Evolutionary conservation across 2,888 invertebrate species (phyloP).

Genomic region (Uloborus plumipes): DNA sequence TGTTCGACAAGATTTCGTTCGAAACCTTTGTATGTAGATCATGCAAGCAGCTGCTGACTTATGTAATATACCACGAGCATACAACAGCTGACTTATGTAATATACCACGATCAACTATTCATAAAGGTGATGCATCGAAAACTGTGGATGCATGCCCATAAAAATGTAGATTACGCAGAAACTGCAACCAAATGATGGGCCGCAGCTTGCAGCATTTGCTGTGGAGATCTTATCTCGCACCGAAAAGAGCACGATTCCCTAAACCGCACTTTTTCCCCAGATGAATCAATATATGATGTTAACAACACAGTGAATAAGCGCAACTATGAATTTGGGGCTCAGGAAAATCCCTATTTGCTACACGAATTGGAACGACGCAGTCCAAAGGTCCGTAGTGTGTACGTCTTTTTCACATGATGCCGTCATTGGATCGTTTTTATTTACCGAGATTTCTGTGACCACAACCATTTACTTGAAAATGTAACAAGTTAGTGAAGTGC

Average conservation of each 20-base stretch:
- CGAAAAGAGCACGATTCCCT: background rate
- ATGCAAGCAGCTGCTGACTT: too few species aligned
- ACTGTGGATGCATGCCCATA: background rate
- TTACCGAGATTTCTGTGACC: too few species aligned
- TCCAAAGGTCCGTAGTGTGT: conserved; percentile 14
- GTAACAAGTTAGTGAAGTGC: too few species aligned
- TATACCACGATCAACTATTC: background rate
- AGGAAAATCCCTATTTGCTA: conserved; percentile 4
- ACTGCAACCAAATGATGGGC: conserved; percentile 2
- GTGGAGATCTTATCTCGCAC: background rate
- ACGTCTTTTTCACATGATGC: too few species aligned
- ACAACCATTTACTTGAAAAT: too few species aligned
- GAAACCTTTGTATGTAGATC: too few species aligned
- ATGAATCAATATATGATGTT: conserved; percentile 47
- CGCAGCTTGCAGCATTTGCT: background rate
- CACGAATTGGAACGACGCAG: background rate
- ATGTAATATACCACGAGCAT: too few species aligned
- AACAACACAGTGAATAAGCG: conserved; percentile 32
- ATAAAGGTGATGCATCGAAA: background rate
- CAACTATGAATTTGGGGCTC: conserved; percentile 33
- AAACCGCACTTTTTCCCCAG: conserved; percentile 9
- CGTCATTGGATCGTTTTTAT: too few species aligned
- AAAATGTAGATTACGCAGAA: conserved; percentile 1
- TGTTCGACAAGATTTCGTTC: too few species aligned
- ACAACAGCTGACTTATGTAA: background rate